These are phyloP conservation scores for Drosophila jambulina DNA, from an alignment of 1,140 invertebrate species.

Conservation along the genomic window DNA sequence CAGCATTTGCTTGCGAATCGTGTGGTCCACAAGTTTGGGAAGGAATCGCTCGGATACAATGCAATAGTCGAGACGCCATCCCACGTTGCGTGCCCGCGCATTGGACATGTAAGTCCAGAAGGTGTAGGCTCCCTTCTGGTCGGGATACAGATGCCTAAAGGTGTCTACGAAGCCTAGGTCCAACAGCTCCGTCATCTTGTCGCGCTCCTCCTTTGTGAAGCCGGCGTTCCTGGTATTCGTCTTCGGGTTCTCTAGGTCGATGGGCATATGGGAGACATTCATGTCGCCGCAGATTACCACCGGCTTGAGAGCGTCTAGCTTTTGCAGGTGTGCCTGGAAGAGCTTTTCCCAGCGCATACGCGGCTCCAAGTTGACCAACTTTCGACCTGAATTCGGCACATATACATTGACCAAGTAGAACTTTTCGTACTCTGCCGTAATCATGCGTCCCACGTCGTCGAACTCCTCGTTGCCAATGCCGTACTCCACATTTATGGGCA, in stretches of 20 bases:
- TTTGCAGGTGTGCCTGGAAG: slow-evolving; percentile 91
- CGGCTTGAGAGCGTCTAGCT: slow-evolving; percentile 95
- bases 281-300: slow-evolving; percentile 98
- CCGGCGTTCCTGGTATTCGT: slow-evolving; percentile 97
- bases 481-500: slow-evolving; percentile 94
- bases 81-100: slow-evolving; percentile 93
- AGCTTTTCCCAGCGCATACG: slow-evolving; percentile 95
- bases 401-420: slow-evolving; percentile 93
- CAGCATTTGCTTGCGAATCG: slow-evolving; percentile 90
- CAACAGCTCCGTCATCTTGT: slow-evolving; percentile 95
- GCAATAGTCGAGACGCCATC: slow-evolving; percentile 99
- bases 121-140: slow-evolving; percentile 93
- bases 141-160: slow-evolving; percentile 95
- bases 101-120: slow-evolving; percentile 91
- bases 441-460: slow-evolving; percentile 95
- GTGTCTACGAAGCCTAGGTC: slow-evolving; percentile 94
- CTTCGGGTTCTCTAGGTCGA: slow-evolving; percentile 98
- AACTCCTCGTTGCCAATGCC: slow-evolving; percentile 91
- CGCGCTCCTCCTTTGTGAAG: slow-evolving; percentile 97
- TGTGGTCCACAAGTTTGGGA: slow-evolving; percentile 92
- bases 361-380: slow-evolving; percentile 94
- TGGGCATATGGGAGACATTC: slow-evolving; percentile 98
- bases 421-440: slow-evolving; percentile 97
- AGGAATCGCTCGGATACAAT: slow-evolving; percentile 93
- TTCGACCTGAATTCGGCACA: slow-evolving; percentile 91